phyloP scores from a whole-genome alignment of 2,888 invertebrate genomes.

The Latheticus oryzae region DNA sequence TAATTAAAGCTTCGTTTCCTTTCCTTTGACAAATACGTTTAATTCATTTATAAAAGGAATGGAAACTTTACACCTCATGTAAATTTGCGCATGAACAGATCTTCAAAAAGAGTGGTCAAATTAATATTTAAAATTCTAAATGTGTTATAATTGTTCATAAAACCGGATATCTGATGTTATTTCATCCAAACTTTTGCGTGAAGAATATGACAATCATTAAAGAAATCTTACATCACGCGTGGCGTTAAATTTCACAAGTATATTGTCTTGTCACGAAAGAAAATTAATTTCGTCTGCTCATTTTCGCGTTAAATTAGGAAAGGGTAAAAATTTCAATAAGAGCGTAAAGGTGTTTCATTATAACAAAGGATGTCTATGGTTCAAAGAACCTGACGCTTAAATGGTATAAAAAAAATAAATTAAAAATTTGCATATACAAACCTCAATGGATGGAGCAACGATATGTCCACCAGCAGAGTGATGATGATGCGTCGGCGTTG shows the following conservation, averaged over 20 bases:
- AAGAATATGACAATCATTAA: too few relatives aligned
- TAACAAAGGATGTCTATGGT: constrained; percentile 4
- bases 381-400: too few relatives aligned
- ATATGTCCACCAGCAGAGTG: constrained; percentile 62
- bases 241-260: constrained; percentile 7
- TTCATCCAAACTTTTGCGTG: too few relatives aligned
- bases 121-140: constrained; percentile 34
- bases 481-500: constrained; percentile 63
- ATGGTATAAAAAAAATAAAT: too few relatives aligned
- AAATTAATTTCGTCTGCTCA: constrained; percentile 19
- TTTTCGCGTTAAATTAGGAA: constrained; percentile 19
- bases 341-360: constrained; percentile 3
- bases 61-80: constrained; percentile 35
- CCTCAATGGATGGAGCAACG: constrained; percentile 67
- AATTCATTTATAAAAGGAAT: constrained; percentile 45
- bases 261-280: constrained; percentile 19
- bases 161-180: too few relatives aligned
- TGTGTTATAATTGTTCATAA: constrained; percentile 21
- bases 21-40: constrained; percentile 42
- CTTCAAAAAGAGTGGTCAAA: constrained; percentile 42
- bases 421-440: too few relatives aligned
- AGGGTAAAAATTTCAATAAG: constrained; percentile 2
- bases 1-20: constrained; percentile 26
- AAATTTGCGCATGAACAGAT: constrained; percentile 47
- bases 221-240: neutral